Conservation (phyloP, 2,888 invertebrate species). For the Bugulina stolonifera region DNA sequence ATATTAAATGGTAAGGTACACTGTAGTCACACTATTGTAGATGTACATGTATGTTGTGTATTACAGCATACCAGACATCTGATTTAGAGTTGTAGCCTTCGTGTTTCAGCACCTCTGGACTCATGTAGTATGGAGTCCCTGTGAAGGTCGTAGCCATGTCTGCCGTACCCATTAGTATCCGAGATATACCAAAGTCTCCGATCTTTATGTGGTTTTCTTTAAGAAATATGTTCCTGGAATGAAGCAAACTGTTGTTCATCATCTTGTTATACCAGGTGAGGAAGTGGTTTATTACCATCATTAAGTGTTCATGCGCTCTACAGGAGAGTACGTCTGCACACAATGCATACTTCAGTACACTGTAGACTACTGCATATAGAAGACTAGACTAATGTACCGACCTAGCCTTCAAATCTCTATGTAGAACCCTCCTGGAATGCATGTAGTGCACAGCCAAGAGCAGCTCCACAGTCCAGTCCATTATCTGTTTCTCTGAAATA, state of each 20-base stretch:
- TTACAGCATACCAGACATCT: constrained; percentile 49
- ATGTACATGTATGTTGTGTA: too few species aligned
- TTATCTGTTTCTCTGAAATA: constrained; percentile 43
- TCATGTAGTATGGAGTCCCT: constrained; percentile 55
- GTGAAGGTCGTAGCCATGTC: constrained; percentile 53
- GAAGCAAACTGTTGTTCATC: neutral
- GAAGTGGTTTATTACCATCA: too few species aligned
- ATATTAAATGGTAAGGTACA: too few species aligned
- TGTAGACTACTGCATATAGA: too few species aligned
- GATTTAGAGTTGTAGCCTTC: constrained; percentile 54
- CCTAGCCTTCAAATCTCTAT: constrained; percentile 53
- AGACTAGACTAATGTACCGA: too few species aligned
- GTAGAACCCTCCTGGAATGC: constrained; percentile 47
- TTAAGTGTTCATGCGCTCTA: too few species aligned
- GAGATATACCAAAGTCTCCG: constrained; percentile 54
- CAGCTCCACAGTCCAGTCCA: constrained; percentile 52
- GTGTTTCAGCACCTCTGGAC: constrained; percentile 54
- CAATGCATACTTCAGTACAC: too few species aligned
- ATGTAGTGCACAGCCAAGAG: constrained; percentile 52
- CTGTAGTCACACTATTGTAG: too few species aligned
- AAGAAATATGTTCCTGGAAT: constrained; percentile 52
- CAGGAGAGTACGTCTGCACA: too few species aligned
- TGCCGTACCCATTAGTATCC: constrained; percentile 51
- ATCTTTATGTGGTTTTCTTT: constrained; percentile 51
- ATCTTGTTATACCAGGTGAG: too few species aligned